Base-by-base conservation (phyloP, 2,888 invertebrate species). In the Dasypogon diadema region DNA sequence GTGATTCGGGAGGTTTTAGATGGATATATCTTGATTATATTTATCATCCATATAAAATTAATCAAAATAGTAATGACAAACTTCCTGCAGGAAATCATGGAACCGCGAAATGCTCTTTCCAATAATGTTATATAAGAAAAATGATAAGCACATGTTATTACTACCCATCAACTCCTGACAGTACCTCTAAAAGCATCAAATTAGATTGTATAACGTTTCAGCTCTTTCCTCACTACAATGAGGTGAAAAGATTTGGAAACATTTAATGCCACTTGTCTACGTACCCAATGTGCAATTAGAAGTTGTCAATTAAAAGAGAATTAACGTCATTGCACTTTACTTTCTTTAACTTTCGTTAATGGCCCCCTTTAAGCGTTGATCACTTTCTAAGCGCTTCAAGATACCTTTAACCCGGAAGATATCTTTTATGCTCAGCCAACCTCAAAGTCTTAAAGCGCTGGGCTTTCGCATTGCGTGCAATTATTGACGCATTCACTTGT, bases 361-460 rank as follows among this genome's bases (percentile, higher is more conserved):
- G 30, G 58, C 58, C 10, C 26, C n/a, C n/a, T n/a, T 58, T 34
- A 30, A 58, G 3, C 30, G 56, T 1, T n/a, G 56, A 26, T 56
- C 58, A 58, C 58, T 58, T 58, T 58, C 26, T 26, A 24, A 58
- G 26, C 58, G n/a, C 12, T 4, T 30, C 16, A 58, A 26, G 24
- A 16, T 58, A 58, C 58, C 58, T 58, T 58, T 58, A 34, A 58
- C 58, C 58, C 58, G 58, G 58, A 58, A 58, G 30, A 26, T 58
- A 58, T 26, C 30, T 58, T 55, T 58, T 58, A 24, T 30, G n/a
- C 30, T 16, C 26, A 58, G n/a, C 26, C 30, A 58, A 24, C 30
- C 30, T 24, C 26, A 24, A 30, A 30, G 30, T 8, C 30, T n/a
- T 30, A 8, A 42, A 42, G 8, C 42, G n/a, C n/a, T 42, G 42